Percentiles rank a stretch among this genome's conserved stretches.
These are phyloP conservation scores for Chaenogobius annularis DNA, from an alignment of 2,113 vertebrate species.

Conservation along the genomic window DNA sequence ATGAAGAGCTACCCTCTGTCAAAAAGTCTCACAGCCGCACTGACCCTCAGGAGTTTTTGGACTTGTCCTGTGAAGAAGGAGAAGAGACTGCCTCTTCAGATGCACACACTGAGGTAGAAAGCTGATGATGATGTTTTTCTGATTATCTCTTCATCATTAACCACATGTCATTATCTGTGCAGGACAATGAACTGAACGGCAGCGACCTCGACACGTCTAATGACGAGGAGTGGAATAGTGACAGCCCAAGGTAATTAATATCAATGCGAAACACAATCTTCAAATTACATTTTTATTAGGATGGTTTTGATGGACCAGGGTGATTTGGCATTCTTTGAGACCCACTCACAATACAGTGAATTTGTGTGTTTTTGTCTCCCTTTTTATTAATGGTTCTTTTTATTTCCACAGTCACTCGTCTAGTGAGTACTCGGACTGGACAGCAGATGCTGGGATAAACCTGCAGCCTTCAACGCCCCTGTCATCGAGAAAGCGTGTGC, in stretches of 20 bases:
- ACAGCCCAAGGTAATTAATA: slow-evolving; percentile 83
- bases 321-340: not conserved
- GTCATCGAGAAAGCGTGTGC: slow-evolving; percentile 78
- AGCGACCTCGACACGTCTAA: slow-evolving; percentile 85
- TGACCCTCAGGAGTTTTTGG: slow-evolving; percentile 69
- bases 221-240: slow-evolving; percentile 92
- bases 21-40: slow-evolving; percentile 70
- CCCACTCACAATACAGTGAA: not conserved
- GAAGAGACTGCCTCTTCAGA: slow-evolving; percentile 83
- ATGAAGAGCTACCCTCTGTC: slow-evolving; percentile 70
- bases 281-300: not conserved
- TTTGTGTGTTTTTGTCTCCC: not conserved
- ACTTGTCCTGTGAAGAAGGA: slow-evolving; percentile 88
- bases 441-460: slow-evolving; percentile 88
- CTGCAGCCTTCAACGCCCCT: slow-evolving; percentile 84
- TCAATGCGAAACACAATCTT: not conserved
- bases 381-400: not conserved
- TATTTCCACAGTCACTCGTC: slow-evolving; percentile 83
- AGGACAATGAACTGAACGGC: slow-evolving; percentile 85
- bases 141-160: not conserved
- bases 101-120: slow-evolving; percentile 47
- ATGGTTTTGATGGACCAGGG: not conserved
- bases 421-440: slow-evolving; percentile 95
- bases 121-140: not conserved
- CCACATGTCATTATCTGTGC: slow-evolving; percentile 12